Evolutionary conservation across 2,888 invertebrate species (phyloP).

Genomic region (Byasa hedistus): DNA sequence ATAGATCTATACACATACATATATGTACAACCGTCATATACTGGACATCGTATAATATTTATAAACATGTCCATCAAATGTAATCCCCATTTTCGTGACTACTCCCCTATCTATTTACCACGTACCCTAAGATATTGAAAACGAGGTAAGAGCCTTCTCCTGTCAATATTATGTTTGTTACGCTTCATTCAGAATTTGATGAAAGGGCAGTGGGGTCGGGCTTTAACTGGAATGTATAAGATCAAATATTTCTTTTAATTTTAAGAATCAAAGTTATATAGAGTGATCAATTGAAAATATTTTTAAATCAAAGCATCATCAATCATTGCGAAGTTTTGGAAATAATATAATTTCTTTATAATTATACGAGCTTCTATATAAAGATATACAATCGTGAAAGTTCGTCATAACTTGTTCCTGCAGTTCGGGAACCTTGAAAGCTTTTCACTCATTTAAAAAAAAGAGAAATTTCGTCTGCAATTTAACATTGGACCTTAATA

Average conservation of each 20-base stretch:
- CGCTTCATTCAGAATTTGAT: slow-evolving; percentile 18
- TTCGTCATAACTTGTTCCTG: no score
- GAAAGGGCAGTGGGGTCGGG: background rate
- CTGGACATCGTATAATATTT: slow-evolving; percentile 5
- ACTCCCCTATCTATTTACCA: slow-evolving; percentile 5
- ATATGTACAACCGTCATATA: background rate
- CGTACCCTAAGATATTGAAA: slow-evolving; percentile 19
- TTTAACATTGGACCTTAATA: no score
- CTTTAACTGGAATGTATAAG: background rate
- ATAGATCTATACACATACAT: background rate
- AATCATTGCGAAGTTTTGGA: background rate
- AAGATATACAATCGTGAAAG: no score
- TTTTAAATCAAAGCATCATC: background rate
- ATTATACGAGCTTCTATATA: no score
- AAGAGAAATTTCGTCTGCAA: no score
- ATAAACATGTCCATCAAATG: slow-evolving; percentile 12
- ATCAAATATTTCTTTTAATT: slow-evolving; percentile 1
- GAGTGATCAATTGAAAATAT: background rate
- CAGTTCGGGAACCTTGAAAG: no score
- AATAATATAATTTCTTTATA: background rate
- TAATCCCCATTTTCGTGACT: slow-evolving; percentile 6
- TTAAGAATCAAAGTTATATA: background rate
- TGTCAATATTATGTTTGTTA: slow-evolving; percentile 20
- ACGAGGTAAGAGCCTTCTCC: slow-evolving; percentile 13
- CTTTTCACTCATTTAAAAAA: no score